Conservation (phyloP, 2,113 vertebrate species). For the Phainopepla nitens region DNA sequence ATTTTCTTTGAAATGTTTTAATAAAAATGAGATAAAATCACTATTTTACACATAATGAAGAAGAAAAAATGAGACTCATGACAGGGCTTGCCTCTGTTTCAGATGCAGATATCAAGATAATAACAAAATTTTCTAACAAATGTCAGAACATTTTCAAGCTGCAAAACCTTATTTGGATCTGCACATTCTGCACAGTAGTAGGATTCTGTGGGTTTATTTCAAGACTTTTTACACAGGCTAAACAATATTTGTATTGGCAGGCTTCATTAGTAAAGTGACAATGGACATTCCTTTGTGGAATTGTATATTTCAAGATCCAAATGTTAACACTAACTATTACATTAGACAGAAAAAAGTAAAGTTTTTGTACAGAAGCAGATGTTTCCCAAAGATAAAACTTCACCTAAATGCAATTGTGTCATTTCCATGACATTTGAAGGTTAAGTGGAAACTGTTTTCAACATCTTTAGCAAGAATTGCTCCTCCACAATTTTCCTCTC, state of each 20-base stretch:
- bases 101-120: neutral
- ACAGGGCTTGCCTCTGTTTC: neutral
- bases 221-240: neutral
- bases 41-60: neutral
- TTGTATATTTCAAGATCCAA: neutral
- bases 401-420: neutral
- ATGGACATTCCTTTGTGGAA: neutral
- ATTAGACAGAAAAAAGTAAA: neutral
- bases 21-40: neutral
- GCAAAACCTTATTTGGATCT: neutral
- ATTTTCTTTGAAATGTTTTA: neutral
- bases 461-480: conserved; percentile 1
- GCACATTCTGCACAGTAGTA: neutral
- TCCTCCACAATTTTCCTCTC: conserved; percentile 26
- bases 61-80: neutral
- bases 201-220: neutral
- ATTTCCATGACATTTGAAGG: conserved; percentile 7
- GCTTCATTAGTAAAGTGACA: neutral
- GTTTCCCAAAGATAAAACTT: conserved; percentile 33
- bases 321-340: neutral
- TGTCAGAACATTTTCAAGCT: neutral
- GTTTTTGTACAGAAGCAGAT: neutral
- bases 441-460: conserved; percentile 41
- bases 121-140: neutral
- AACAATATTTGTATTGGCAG: neutral